A percentile compares a stretch with the other conserved stretches of the same genome.
These are phyloP conservation scores for Threskiornis aethiopicus DNA, from an alignment of 2,797 vertebrate species.

Conservation along the genomic window DNA sequence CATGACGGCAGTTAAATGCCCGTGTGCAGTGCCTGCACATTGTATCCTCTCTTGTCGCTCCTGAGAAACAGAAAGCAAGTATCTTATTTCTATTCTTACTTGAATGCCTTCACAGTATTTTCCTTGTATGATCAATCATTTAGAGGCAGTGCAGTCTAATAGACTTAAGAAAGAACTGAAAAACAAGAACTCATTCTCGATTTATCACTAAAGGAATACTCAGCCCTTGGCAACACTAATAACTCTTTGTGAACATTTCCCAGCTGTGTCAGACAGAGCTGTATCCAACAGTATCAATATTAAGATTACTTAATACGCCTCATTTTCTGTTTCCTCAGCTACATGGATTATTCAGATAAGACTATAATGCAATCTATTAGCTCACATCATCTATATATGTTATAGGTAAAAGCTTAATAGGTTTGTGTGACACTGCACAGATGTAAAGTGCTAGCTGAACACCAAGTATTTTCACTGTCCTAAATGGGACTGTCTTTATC, in stretches of 20 bases:
- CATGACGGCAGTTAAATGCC: not conserved
- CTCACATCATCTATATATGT: not conserved
- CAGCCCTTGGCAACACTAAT: not conserved
- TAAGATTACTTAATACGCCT: not conserved
- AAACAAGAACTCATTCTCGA: not conserved
- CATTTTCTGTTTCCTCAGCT: not conserved
- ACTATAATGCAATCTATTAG: not conserved
- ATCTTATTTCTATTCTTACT: not conserved
- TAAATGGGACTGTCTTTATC: not conserved
- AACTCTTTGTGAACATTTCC: not conserved
- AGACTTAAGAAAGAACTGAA: not conserved
- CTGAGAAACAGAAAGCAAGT: not conserved
- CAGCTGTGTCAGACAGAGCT: not conserved
- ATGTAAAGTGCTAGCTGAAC: not conserved
- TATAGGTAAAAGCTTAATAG: not conserved
- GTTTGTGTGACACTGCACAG: not conserved
- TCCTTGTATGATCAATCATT: not conserved
- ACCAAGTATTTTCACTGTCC: not conserved
- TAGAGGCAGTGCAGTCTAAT: not conserved
- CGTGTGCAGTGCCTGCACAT: not conserved
- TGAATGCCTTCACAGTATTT: not conserved
- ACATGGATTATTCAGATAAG: not conserved
- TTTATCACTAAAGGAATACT: slow-evolving; percentile 1
- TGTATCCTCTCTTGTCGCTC: not conserved
- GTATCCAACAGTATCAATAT: not conserved